These are phyloP conservation scores for Macrosiphum euphorbiae DNA, from an alignment of 2,888 invertebrate genomes.

Conservation along the genomic window DNA sequence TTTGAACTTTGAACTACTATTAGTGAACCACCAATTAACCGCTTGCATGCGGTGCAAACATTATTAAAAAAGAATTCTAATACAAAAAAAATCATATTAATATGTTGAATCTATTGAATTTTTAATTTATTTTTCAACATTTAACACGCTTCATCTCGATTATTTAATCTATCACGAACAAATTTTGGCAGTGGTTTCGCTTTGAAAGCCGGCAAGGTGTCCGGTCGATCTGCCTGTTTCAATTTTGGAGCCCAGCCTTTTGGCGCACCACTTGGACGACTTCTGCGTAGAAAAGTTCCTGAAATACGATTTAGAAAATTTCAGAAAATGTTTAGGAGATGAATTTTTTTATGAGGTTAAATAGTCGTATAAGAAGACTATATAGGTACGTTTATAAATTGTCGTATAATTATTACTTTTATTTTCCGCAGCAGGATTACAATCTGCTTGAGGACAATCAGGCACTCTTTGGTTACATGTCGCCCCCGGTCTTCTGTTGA, in stretches of 20 bases:
- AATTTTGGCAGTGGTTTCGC: slow-evolving; percentile 56
- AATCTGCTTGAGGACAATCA: not conserved
- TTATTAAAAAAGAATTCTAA: not conserved
- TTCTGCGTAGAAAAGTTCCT: slow-evolving; percentile 19
- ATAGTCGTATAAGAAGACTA: not conserved
- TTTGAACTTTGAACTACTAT: too few relatives aligned
- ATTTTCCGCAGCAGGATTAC: not conserved
- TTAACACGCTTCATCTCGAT: not conserved
- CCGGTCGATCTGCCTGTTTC: slow-evolving; percentile 5
- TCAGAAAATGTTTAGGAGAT: not conserved
- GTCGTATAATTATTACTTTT: not conserved
- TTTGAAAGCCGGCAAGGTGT: not conserved
- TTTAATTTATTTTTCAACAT: not conserved
- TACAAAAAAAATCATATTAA: not conserved
- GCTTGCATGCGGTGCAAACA: too few relatives aligned
- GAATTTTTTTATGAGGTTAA: not conserved
- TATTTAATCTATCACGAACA: slow-evolving; percentile 28
- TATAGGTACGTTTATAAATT: not conserved
- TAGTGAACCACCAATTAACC: too few relatives aligned
- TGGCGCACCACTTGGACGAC: slow-evolving; percentile 5
- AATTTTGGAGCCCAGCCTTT: slow-evolving; percentile 42
- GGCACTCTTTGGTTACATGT: not conserved
- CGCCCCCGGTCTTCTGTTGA: not conserved
- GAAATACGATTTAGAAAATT: not conserved
- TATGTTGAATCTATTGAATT: not conserved